Conservation (phyloP, 2,113 vertebrate species). For the Epinephelus lanceolatus region DNA sequence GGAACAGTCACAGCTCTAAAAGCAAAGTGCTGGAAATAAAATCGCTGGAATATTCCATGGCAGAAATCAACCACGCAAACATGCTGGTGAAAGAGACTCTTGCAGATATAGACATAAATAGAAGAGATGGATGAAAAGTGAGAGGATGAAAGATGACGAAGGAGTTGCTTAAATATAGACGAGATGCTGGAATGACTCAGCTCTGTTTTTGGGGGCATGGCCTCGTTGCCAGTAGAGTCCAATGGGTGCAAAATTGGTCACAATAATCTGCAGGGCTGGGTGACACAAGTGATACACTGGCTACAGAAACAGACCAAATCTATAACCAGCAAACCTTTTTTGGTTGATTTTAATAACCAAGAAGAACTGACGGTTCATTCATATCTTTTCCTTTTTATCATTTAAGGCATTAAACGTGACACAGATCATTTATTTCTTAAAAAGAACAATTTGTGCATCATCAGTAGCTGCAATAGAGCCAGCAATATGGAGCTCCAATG, state of each 20-base stretch:
- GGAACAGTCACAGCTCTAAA: slow-evolving; percentile 36
- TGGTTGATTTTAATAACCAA: not conserved
- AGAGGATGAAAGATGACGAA: not conserved
- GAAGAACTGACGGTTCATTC: not conserved
- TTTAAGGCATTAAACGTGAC: slow-evolving; percentile 5
- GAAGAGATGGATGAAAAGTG: not conserved
- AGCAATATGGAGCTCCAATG: not conserved
- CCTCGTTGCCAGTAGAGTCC: not conserved
- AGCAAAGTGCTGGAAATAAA: slow-evolving; percentile 39
- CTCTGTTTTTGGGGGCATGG: slow-evolving; percentile 14
- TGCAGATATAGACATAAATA: not conserved
- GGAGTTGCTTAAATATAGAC: slow-evolving; percentile 1
- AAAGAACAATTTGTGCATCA: slow-evolving; percentile 9
- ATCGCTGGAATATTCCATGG: not conserved
- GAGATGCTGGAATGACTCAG: slow-evolving; percentile 12
- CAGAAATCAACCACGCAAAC: not conserved
- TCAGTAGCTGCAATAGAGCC: not conserved
- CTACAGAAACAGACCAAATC: not conserved
- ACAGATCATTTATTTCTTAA: slow-evolving; percentile 1
- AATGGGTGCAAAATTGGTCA: not conserved
- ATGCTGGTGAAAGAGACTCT: not conserved
- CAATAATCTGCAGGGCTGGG: not conserved
- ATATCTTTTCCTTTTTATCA: slow-evolving; percentile 1
- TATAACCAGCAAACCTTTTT: not conserved
- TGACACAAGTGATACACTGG: not conserved